Percentiles rank a stretch among this genome's conserved stretches.
Conservation (phyloP, 2,797 vertebrate species). For the Hephaestus fuliginosus region DNA sequence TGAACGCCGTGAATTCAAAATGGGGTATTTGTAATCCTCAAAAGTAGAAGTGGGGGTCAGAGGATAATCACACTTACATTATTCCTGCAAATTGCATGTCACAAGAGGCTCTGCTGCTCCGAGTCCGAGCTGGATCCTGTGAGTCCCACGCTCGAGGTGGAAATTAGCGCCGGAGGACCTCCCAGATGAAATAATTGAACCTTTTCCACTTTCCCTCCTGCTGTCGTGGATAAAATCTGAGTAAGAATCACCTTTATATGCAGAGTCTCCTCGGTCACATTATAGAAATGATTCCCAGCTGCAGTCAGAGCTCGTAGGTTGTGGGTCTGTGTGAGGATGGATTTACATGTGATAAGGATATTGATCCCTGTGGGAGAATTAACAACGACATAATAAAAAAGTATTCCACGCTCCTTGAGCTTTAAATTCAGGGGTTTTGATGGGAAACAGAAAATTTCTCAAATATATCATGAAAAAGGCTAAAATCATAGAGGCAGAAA, state of each 20-base stretch:
- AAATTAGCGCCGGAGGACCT: constrained; percentile 30
- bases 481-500: too few relatives aligned
- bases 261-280: neutral
- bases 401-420: neutral
- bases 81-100: constrained; percentile 44
- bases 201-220: neutral
- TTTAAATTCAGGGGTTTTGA: neutral
- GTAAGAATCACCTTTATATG: neutral
- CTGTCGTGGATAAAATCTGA: neutral
- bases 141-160: neutral
- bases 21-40: constrained; percentile 34
- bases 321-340: neutral
- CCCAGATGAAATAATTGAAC: constrained; percentile 7
- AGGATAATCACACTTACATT: constrained; percentile 49
- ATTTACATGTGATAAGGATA: neutral
- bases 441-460: too few relatives aligned
- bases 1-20: constrained; percentile 20
- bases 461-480: too few relatives aligned
- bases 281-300: neutral
- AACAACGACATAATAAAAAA: neutral
- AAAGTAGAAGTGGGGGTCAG: constrained; percentile 22
- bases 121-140: constrained; percentile 23
- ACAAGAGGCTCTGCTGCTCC: neutral
- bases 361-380: neutral
- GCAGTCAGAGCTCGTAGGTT: neutral